Evolutionary conservation across 2,113 vertebrate species (phyloP).

Genomic region (Mixornis gularis): DNA sequence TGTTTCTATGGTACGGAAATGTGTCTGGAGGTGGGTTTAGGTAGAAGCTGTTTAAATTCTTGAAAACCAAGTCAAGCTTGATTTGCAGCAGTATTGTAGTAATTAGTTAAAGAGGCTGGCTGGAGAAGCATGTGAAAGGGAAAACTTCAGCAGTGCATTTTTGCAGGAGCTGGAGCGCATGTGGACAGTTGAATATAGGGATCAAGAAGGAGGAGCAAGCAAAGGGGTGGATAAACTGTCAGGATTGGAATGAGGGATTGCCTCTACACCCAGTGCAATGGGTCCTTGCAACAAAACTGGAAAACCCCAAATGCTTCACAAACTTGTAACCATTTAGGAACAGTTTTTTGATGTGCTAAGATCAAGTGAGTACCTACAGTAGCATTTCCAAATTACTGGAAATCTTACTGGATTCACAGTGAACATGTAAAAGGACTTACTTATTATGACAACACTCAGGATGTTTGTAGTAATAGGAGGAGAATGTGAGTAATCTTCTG

Average conservation of each 20-base stretch:
- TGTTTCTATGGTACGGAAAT: neutral
- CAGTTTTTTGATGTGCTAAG: neutral
- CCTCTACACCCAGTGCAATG: neutral
- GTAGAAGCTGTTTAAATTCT: neutral
- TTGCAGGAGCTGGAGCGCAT: neutral
- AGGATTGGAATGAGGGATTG: neutral
- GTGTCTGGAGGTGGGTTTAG: neutral
- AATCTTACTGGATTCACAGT: neutral
- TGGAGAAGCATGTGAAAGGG: neutral
- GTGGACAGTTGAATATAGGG: neutral
- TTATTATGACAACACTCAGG: neutral
- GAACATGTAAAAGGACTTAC: neutral
- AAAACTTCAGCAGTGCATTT: neutral
- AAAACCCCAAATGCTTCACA: neutral
- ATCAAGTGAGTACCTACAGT: neutral
- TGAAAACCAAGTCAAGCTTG: neutral
- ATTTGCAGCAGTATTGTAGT: neutral
- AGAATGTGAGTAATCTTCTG: conserved; percentile 16
- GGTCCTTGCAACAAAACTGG: neutral
- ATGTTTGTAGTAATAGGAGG: neutral
- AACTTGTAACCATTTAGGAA: neutral
- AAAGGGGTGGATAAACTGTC: neutral
- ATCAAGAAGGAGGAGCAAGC: neutral
- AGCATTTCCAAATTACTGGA: neutral
- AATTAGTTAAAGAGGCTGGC: neutral